A percentile compares a stretch with the other conserved stretches of the same genome.
Evolutionary conservation across 2,888 invertebrate genomes (phyloP).

Genomic region (Globia sparganii): DNA sequence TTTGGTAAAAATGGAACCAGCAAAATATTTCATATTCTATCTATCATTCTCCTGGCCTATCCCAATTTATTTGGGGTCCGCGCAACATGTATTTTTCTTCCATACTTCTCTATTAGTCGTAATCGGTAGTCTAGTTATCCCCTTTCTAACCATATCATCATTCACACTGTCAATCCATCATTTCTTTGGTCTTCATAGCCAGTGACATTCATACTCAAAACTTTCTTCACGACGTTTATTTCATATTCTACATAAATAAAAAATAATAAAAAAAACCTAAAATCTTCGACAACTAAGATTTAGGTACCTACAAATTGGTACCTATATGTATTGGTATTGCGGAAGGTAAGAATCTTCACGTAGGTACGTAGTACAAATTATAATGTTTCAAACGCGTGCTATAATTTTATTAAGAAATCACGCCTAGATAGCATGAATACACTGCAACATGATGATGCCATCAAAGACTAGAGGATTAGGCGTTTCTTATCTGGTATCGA

Average conservation of each 20-base stretch:
- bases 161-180: background rate
- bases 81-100: background rate
- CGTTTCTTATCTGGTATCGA: slow-evolving; percentile 71
- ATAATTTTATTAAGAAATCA: slow-evolving; percentile 56
- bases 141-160: background rate
- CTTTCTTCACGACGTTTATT: background rate
- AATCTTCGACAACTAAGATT: background rate
- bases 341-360: background rate
- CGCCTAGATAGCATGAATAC: slow-evolving; percentile 57
- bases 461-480: slow-evolving; percentile 66
- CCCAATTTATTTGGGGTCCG: background rate
- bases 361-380: background rate
- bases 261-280: too few species aligned
- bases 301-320: background rate
- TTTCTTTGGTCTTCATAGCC: background rate
- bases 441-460: slow-evolving; percentile 46
- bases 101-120: background rate
- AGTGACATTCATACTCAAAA: too few species aligned
- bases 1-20: background rate
- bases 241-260: background rate
- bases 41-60: too few species aligned
- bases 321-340: background rate
- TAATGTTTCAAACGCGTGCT: background rate
- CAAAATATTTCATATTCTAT: background rate
- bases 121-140: too few species aligned